A percentile compares a stretch with the other conserved stretches of the same genome.
Evolutionary conservation across 2,113 vertebrate species (phyloP).

Genomic region (Forbesichthys papilliferus): DNA sequence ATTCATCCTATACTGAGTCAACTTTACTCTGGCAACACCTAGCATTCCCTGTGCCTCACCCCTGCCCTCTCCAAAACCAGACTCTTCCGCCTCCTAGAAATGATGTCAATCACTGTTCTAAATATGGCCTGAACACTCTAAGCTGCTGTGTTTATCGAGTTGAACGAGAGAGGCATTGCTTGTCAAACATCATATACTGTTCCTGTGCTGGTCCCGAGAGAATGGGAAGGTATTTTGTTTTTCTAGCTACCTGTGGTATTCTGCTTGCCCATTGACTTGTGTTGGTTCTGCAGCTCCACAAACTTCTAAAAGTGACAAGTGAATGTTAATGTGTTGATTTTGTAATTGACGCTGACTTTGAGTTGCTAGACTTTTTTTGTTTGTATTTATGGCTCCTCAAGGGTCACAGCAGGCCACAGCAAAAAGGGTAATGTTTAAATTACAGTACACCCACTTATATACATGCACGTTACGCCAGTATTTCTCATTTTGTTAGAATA

Average conservation of each 20-base stretch:
- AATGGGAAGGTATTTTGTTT: conserved; percentile 34
- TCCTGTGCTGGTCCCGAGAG: conserved; percentile 36
- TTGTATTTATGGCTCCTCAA: conserved; percentile 54
- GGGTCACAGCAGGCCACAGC: conserved; percentile 21
- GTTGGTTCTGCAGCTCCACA: conserved; percentile 54
- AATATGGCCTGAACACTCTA: conserved; percentile 26
- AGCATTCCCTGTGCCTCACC: conserved; percentile 51
- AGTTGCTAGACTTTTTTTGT: conserved; percentile 43
- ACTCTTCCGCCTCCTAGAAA: conserved; percentile 54
- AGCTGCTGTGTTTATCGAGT: conserved; percentile 50
- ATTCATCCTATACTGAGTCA: conserved; percentile 59
- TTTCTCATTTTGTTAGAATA: conserved; percentile 45
- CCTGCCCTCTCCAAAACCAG: conserved; percentile 39
- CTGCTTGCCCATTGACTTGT: conserved; percentile 30
- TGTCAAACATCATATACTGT: conserved; percentile 16
- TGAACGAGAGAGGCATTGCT: conserved; percentile 54
- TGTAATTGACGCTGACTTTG: conserved; percentile 65
- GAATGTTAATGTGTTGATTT: conserved; percentile 71
- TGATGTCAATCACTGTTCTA: conserved; percentile 61
- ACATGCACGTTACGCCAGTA: conserved; percentile 29
- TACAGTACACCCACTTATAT: conserved; percentile 40
- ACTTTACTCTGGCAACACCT: conserved; percentile 65
- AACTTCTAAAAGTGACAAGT: conserved; percentile 50
- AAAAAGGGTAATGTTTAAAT: conserved; percentile 45
- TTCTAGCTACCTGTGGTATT: conserved; percentile 44